These are phyloP conservation scores for Notarius quadriscutis DNA, from an alignment of 2,113 vertebrate genomes.

Conservation along the genomic window DNA sequence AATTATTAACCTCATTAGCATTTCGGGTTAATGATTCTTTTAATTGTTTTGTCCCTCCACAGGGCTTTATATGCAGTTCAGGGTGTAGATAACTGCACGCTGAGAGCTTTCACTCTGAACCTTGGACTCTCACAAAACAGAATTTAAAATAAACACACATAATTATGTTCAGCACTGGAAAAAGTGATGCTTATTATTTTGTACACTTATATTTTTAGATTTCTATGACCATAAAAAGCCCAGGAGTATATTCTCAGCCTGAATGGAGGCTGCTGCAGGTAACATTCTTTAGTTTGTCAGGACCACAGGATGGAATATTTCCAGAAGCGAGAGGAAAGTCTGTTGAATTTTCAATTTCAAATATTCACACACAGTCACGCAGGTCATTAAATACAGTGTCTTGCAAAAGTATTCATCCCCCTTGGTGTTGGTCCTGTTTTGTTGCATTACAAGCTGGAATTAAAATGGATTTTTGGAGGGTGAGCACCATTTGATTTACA, in stretches of 20 bases:
- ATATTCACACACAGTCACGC: no score
- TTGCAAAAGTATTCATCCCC: no score
- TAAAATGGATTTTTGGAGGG: no score
- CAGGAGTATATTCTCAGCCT: no score
- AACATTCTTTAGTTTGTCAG: not conserved
- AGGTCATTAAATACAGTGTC: no score
- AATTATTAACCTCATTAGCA: conserved; percentile 29
- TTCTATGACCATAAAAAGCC: not conserved
- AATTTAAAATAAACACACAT: not conserved
- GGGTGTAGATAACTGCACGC: not conserved
- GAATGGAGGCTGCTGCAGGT: not conserved
- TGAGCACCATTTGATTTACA: no score
- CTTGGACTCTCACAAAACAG: not conserved
- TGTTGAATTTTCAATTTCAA: no score
- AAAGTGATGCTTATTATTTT: not conserved
- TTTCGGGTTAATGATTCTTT: conserved; percentile 11
- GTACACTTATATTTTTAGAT: not conserved
- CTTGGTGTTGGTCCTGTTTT: no score
- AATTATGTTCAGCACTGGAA: not conserved
- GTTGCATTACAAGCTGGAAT: no score
- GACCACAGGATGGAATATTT: not conserved
- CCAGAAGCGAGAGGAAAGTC: not conserved
- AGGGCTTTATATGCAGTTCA: not conserved
- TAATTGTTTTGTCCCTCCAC: not conserved
- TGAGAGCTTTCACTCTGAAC: not conserved